phyloP scores from a whole-genome alignment of 2,888 invertebrate species.

The Sthenelais limicola region DNA sequence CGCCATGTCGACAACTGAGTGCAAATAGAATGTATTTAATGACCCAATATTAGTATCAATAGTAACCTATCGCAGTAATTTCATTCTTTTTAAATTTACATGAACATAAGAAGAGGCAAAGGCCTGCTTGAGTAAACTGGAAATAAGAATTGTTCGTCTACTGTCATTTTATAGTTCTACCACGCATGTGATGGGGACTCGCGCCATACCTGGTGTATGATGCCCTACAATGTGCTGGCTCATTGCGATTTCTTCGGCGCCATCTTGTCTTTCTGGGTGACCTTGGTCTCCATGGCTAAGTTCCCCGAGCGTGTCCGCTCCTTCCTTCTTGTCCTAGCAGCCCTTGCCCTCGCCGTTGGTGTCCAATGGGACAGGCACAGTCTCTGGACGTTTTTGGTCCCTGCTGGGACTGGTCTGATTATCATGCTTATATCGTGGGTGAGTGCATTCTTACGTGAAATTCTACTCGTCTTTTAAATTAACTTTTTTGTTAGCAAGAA shows the following conservation, averaged over 20 bases:
- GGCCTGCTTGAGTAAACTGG: too few relatives aligned
- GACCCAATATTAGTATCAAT: too few relatives aligned
- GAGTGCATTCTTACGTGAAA: slow-evolving; percentile 51
- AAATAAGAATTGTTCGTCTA: too few relatives aligned
- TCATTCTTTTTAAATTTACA: too few relatives aligned
- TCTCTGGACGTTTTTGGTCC: slow-evolving; percentile 84
- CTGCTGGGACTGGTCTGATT: slow-evolving; percentile 77
- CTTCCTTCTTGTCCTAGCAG: slow-evolving; percentile 82
- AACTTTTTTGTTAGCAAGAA: too few relatives aligned
- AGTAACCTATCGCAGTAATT: too few relatives aligned
- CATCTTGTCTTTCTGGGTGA: slow-evolving; percentile 89
- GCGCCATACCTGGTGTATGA: slow-evolving; percentile 82
- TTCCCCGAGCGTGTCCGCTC: slow-evolving; percentile 76
- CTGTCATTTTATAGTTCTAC: slow-evolving; percentile 81
- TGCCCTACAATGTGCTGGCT: slow-evolving; percentile 83
- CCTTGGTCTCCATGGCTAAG: slow-evolving; percentile 87
- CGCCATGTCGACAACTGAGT: too few relatives aligned
- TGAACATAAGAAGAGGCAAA: too few relatives aligned
- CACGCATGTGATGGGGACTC: slow-evolving; percentile 87
- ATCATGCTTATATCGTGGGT: slow-evolving; percentile 79
- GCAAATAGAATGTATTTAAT: too few relatives aligned
- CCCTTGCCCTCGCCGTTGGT: slow-evolving; percentile 84
- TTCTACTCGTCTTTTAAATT: not conserved
- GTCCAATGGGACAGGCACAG: slow-evolving; percentile 88
- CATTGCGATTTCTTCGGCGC: slow-evolving; percentile 92